phyloP scores from a whole-genome alignment of 53 echinoderm and acorn worm species.

The Actinopyga echinites region DNA sequence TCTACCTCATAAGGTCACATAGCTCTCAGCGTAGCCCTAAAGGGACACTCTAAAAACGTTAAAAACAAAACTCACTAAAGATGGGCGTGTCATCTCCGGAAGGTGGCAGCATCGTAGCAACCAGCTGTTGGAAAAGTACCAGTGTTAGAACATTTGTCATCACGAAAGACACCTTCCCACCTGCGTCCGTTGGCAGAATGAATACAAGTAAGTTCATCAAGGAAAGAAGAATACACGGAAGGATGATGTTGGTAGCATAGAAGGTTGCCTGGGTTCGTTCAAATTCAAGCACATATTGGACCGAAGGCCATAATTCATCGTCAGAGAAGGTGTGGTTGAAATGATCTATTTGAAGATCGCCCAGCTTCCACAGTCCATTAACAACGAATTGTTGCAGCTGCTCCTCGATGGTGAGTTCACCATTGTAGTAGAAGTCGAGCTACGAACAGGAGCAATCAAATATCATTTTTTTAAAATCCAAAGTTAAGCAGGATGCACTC shows the following conservation, averaged over 20 bases:
- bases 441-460: background rate
- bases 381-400: background rate
- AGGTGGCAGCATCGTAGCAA: constrained; percentile 32
- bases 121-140: constrained; percentile 34
- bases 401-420: background rate
- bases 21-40: no score
- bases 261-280: constrained; percentile 7
- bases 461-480: no score
- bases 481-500: no score
- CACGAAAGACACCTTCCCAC: constrained; percentile 24
- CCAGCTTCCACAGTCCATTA: background rate
- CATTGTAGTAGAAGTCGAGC: constrained; percentile 11
- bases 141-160: constrained; percentile 37
- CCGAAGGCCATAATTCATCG: constrained; percentile 2
- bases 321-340: background rate
- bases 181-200: constrained; percentile 13
- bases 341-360: background rate
- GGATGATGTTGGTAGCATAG: constrained; percentile 14
- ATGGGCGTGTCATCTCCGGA: constrained; percentile 38
- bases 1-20: no score
- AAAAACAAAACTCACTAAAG: constrained; percentile 28
- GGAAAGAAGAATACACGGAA: constrained; percentile 34
- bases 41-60: no score
- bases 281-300: constrained; percentile 9
- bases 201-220: constrained; percentile 32